These are phyloP conservation scores for Sebastes itinus DNA, from an alignment of 2,797 vertebrate genomes.

Conservation along the genomic window DNA sequence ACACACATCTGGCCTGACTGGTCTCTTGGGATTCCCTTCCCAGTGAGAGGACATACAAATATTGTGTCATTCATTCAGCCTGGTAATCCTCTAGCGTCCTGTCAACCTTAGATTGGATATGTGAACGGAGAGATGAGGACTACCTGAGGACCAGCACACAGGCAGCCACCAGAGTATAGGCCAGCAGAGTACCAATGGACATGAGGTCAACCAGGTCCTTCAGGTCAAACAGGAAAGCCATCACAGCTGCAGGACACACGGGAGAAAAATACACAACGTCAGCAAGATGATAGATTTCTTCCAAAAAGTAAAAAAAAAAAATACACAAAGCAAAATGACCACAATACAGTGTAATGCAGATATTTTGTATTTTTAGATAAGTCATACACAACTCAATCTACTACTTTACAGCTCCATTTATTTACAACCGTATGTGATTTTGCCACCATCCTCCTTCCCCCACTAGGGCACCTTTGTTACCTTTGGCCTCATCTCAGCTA, in stretches of 20 bases:
- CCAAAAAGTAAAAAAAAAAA: neutral
- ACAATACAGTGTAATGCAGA: neutral
- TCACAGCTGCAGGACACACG: slow-evolving; percentile 84
- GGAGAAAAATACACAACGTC: neutral
- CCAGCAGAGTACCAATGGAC: slow-evolving; percentile 96
- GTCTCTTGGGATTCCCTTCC: neutral
- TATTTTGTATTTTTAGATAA: neutral
- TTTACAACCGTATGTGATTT: neutral
- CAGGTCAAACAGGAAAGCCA: slow-evolving; percentile 96
- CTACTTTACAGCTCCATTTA: neutral
- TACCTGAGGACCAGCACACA: slow-evolving; percentile 96
- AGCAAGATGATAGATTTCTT: neutral
- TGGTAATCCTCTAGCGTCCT: neutral
- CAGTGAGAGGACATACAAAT: neutral
- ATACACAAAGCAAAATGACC: neutral
- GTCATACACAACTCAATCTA: neutral
- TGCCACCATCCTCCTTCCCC: slow-evolving; percentile 53
- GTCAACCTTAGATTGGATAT: neutral
- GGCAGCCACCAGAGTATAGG: slow-evolving; percentile 95
- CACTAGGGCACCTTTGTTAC: slow-evolving; percentile 34
- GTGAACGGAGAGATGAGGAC: neutral
- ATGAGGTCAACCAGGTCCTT: slow-evolving; percentile 97
- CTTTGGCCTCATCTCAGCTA: slow-evolving; percentile 35
- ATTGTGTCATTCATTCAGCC: neutral
- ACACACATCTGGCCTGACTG: neutral